Evolutionary conservation across 2,888 invertebrate species (phyloP), one percentile per base, ranked within the genome.

Genomic region (Drosophila bunnanda): DNA sequence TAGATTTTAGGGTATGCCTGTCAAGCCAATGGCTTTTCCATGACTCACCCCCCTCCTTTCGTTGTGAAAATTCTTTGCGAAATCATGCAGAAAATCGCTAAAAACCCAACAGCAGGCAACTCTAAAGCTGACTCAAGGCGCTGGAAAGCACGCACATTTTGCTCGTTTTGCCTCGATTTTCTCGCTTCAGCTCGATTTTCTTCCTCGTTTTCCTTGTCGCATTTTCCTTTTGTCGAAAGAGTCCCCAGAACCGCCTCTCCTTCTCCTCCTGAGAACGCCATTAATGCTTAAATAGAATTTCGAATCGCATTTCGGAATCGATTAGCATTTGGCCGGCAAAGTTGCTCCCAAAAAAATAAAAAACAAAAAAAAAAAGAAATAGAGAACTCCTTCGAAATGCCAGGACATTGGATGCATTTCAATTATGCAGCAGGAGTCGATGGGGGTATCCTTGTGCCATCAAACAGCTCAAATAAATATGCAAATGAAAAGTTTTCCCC

Each of bases 21-120:
- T 50, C 67, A 43, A 34, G 41, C 30, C 30, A 66, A 43, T 17
- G 59, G 58, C 43, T 44, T 59, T 71, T 25, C 28, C 34, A 13
- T 20, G 3, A 3, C 7, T 12, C 41, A 8, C 22, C 43, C 4
- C 8, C 1, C 22, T 13, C 8, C 36, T n/a, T 8, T n/a, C 25
- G 5, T 39, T 32, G 54, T 46, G 71, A 50, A 76, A 74, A 73
- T 66, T 67, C 53, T 79, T 70, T 70, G 64, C 65, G 80, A 89
- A 89, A 84, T 87, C 89, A 75, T 57, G 84, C 84, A 73, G 75
- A 78, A 80, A 89, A 87, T 87, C 81, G 82, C 82, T 70, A 89
- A 65, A 54, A 54, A 54, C 53, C 54, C 65, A 74, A 65, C 54
- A 43, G 62, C 54, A 43, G 62, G 65, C 54, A 55, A 74, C 43